phyloP scores from a whole-genome alignment of 2,888 invertebrate species.

The Heteropelma amictum region DNA sequence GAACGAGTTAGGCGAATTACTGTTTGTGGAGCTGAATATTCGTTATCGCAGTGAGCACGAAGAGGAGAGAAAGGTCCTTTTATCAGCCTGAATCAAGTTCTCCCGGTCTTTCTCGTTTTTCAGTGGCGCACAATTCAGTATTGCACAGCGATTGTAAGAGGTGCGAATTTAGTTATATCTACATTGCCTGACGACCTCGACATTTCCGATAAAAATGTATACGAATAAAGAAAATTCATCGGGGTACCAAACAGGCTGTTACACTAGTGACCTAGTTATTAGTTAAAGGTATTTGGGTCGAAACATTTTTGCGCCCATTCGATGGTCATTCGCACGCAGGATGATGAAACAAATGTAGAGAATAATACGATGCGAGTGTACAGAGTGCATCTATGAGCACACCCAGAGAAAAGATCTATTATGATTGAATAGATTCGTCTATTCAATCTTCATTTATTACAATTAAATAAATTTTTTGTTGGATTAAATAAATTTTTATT shows the following conservation, averaged over 20 bases:
- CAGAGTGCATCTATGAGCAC: too few relatives aligned
- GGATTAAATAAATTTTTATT: too few relatives aligned
- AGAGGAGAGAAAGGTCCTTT: slow-evolving; percentile 55
- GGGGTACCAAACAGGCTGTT: not conserved
- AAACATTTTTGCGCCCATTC: not conserved
- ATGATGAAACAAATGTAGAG: not conserved
- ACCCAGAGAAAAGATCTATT: too few relatives aligned
- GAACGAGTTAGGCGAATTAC: slow-evolving; percentile 51
- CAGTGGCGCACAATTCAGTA: slow-evolving; percentile 6
- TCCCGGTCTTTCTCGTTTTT: slow-evolving; percentile 13
- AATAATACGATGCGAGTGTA: too few relatives aligned
- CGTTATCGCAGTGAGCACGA: slow-evolving; percentile 34
- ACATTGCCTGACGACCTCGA: slow-evolving; percentile 27
- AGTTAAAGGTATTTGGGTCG: not conserved
- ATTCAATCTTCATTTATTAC: too few relatives aligned
- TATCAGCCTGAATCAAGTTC: slow-evolving; percentile 29
- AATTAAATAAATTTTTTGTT: too few relatives aligned
- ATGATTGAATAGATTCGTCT: too few relatives aligned
- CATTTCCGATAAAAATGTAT: not conserved
- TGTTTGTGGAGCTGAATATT: slow-evolving; percentile 35
- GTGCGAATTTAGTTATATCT: slow-evolving; percentile 12
- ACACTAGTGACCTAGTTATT: slow-evolving; percentile 11
- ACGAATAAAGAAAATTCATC: slow-evolving; percentile 11
- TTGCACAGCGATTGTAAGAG: slow-evolving; percentile 37
- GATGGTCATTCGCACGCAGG: not conserved